These are phyloP conservation scores for Thryonomys swinderianus DNA, from an alignment of 2,113 vertebrate species.

Conservation along the genomic window DNA sequence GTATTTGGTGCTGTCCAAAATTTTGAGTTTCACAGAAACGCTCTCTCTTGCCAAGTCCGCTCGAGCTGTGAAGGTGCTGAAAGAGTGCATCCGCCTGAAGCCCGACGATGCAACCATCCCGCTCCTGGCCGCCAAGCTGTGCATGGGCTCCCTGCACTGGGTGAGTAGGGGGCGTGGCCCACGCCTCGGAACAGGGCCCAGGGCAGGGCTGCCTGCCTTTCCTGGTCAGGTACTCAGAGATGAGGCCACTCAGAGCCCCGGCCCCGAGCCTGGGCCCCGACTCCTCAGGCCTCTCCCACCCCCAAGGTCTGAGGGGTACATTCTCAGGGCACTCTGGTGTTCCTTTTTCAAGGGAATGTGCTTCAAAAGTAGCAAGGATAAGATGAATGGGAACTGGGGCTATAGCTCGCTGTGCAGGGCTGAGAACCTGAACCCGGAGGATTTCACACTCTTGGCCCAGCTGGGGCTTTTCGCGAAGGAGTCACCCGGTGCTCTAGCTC, in stretches of 20 bases:
- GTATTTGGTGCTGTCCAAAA: not conserved
- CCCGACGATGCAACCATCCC: constrained; percentile 98
- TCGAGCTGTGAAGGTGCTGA: constrained; percentile 96
- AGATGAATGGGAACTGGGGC: not conserved
- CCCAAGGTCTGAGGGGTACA: not conserved
- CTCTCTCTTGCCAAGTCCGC: constrained; percentile 89
- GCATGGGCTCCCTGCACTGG: constrained; percentile 98
- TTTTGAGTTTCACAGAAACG: constrained; percentile 45
- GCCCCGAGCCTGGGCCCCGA: not conserved
- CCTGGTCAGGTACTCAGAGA: not conserved
- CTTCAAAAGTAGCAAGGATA: not conserved
- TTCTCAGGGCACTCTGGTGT: fast-evolving
- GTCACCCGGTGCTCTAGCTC: not conserved
- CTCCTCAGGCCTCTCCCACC: not conserved
- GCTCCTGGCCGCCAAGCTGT: constrained; percentile 96
- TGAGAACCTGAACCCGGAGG: fast-evolving
- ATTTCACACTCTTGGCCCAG: not conserved
- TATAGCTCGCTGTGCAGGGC: fast-evolving
- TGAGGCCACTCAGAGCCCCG: not conserved
- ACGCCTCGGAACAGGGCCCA: fast-evolving
- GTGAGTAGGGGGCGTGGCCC: constrained; percentile 84
- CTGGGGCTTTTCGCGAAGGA: not conserved
- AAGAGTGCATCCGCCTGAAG: constrained; percentile 97
- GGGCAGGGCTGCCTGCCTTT: not conserved
- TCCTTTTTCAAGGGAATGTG: not conserved